phyloP scores from a whole-genome alignment of 2,888 invertebrate species.

The Penaeus monodon region DNA sequence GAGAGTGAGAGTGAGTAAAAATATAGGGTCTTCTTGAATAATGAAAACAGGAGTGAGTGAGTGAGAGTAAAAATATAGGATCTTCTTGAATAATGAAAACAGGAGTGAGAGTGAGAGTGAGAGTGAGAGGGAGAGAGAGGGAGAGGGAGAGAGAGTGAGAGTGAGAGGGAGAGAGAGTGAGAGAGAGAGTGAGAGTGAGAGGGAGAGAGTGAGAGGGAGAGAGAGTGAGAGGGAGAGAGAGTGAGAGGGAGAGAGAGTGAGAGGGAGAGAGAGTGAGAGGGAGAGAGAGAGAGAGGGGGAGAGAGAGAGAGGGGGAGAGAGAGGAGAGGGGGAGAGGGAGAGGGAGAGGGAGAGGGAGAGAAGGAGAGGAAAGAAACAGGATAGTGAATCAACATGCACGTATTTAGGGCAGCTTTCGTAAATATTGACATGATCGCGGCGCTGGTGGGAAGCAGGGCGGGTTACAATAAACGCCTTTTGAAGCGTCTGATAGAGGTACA shows the following conservation, averaged over 20 bases:
- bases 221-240: neutral
- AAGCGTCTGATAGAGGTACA: neutral
- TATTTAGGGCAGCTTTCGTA: too few species aligned
- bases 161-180: neutral
- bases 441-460: too few species aligned
- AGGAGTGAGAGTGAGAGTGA: neutral
- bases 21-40: too few species aligned
- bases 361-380: neutral
- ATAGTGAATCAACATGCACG: too few species aligned
- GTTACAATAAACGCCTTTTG: too few species aligned
- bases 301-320: neutral
- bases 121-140: neutral
- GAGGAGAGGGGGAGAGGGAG: neutral
- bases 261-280: neutral
- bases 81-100: too few species aligned
- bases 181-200: neutral
- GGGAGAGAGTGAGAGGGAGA: neutral
- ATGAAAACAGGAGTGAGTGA: too few species aligned
- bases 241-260: neutral
- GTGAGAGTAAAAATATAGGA: too few species aligned
- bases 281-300: neutral
- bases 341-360: neutral
- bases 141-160: conserved; percentile 3
- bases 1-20: too few species aligned
- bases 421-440: too few species aligned